Percentiles rank a stretch among this genome's conserved stretches.
Evolutionary conservation across 53 echinoderm and acorn worm species (phyloP).

Genomic region (Holothuria scabra): DNA sequence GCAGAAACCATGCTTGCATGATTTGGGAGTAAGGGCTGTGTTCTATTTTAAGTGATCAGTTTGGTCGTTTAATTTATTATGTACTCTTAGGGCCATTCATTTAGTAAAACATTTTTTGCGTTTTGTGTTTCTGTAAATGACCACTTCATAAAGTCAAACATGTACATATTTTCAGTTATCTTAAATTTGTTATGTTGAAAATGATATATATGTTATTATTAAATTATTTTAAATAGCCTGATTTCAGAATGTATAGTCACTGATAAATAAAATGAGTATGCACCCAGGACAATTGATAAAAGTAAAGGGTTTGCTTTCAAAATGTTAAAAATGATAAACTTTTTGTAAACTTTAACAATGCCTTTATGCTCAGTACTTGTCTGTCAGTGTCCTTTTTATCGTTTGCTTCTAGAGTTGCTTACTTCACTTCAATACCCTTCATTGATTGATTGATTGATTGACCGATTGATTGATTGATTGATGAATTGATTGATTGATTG

Average conservation of each 20-base stretch:
- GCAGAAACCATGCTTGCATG: too few relatives aligned
- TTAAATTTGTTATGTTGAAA: conserved; percentile 35
- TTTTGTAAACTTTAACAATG: too few relatives aligned
- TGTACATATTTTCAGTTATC: conserved; percentile 6
- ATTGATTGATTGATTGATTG: too few relatives aligned
- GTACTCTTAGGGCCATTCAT: not conserved
- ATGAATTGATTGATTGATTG: too few relatives aligned
- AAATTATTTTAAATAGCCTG: conserved; percentile 37
- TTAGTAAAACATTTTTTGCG: not conserved
- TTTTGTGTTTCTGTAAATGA: conserved; percentile 1
- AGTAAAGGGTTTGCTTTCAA: not conserved
- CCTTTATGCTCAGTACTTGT: too few relatives aligned
- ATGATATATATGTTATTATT: conserved; percentile 36
- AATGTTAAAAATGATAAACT: not conserved
- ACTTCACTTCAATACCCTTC: too few relatives aligned
- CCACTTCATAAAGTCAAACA: not conserved
- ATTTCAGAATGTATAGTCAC: conserved; percentile 26
- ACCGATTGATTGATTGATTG: too few relatives aligned
- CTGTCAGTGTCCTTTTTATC: too few relatives aligned
- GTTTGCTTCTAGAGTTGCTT: too few relatives aligned
- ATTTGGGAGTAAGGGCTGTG: too few relatives aligned
- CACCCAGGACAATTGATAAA: not conserved
- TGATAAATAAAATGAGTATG: not conserved
- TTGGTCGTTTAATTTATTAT: too few relatives aligned
- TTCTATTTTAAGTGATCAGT: too few relatives aligned